phyloP scores from a whole-genome alignment of 2,113 vertebrate genomes.

The Engraulis encrasicolus region DNA sequence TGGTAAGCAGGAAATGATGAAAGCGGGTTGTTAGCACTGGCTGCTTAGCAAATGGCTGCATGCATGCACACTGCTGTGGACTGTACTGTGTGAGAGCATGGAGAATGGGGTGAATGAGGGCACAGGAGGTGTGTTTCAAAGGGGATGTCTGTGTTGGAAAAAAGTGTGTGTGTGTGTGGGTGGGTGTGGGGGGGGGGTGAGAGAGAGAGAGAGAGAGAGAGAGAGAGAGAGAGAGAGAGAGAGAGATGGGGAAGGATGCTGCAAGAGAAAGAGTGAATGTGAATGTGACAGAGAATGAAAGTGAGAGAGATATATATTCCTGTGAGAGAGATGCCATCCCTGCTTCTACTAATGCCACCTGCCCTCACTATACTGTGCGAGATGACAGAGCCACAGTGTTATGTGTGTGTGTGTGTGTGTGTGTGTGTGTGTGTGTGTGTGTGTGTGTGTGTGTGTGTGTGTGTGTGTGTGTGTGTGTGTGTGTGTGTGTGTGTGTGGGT shows the following conservation, averaged over 20 bases:
- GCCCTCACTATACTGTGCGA: background rate
- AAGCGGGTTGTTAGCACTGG: constrained; percentile 68
- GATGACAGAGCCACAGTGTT: background rate
- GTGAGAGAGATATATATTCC: no score
- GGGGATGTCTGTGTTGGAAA: constrained; percentile 15
- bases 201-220: constrained; percentile 5
- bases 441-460: no score
- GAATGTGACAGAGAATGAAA: background rate
- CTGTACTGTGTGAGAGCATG: background rate
- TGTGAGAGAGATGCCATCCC: background rate
- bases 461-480: no score
- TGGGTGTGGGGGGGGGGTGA: no score
- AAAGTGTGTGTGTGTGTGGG: no score
- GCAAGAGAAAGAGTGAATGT: background rate
- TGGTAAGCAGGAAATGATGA: constrained; percentile 92
- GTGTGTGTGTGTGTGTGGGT: no score
- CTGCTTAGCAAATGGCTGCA: constrained; percentile 45
- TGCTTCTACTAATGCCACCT: background rate
- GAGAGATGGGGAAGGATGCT: no score
- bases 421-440: no score
- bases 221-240: background rate
- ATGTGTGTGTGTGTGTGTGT: no score
- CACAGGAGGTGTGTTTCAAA: no score
- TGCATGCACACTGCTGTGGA: background rate
- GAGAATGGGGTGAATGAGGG: background rate